A percentile compares a stretch with the other conserved stretches of the same genome.
Evolutionary conservation across 2,113 vertebrate genomes (phyloP).

Genomic region (Rhagologus leucostigma): DNA sequence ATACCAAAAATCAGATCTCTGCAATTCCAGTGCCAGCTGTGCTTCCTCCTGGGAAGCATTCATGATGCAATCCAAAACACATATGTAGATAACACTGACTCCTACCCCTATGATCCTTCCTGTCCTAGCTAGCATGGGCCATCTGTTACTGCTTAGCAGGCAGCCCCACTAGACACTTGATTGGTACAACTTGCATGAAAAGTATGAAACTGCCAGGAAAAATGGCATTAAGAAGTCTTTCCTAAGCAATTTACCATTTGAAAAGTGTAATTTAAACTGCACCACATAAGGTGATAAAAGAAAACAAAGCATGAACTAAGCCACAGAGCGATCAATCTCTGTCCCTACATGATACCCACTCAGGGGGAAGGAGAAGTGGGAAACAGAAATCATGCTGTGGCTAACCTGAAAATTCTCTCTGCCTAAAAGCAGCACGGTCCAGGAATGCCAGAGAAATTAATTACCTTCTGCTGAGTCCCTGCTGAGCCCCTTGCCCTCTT

Average conservation of each 20-base stretch:
- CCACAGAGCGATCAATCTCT: background rate
- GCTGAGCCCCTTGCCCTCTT: background rate
- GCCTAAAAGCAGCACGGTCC: background rate
- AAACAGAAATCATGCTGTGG: background rate
- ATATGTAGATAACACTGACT: background rate
- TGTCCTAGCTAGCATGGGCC: background rate
- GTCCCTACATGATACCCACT: background rate
- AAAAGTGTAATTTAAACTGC: background rate
- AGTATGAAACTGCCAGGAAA: conserved; percentile 12
- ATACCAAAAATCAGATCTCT: background rate
- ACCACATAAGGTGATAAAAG: background rate
- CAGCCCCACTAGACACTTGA: background rate
- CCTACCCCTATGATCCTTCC: background rate
- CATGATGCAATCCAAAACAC: background rate
- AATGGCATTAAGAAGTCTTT: background rate
- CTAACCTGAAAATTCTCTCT: background rate
- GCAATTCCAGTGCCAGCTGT: background rate
- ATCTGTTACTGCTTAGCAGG: conserved; percentile 30
- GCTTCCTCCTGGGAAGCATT: background rate
- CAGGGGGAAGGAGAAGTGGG: background rate
- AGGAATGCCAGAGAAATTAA: background rate
- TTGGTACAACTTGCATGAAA: background rate
- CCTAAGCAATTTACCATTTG: background rate
- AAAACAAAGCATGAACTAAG: background rate
- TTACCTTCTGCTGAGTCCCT: background rate